These are phyloP conservation scores for Bos taurus DNA, from an alignment of 2,113 vertebrate genomes.

Conservation along the genomic window DNA sequence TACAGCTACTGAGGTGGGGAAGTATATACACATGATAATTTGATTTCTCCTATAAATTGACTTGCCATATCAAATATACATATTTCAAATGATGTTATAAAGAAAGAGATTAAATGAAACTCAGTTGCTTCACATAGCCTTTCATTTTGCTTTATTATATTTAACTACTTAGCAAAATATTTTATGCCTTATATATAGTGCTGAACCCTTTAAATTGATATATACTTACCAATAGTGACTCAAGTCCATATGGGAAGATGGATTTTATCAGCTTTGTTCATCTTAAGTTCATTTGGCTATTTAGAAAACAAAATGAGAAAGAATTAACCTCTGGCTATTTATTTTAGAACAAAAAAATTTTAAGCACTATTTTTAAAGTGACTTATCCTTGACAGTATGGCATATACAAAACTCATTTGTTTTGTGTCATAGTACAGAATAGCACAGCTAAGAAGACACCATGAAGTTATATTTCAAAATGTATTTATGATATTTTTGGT, in stretches of 20 bases:
- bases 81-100: conserved; percentile 60
- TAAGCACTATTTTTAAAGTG: background rate
- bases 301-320: conserved; percentile 43
- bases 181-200: conserved; percentile 64
- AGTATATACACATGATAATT: conserved; percentile 66
- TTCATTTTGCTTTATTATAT: conserved; percentile 65
- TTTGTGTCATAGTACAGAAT: background rate
- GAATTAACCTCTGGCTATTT: background rate
- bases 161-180: conserved; percentile 50
- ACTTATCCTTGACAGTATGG: background rate
- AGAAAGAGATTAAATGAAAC: conserved; percentile 66
- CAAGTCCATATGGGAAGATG: conserved; percentile 53
- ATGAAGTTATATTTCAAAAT: background rate
- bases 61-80: conserved; percentile 60
- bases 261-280: conserved; percentile 31
- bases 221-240: background rate
- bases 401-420: background rate
- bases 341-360: background rate
- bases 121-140: conserved; percentile 6
- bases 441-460: background rate
- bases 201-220: conserved; percentile 49
- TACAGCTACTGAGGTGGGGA: conserved; percentile 17
- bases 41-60: conserved; percentile 73
- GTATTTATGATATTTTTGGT: background rate
- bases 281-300: conserved; percentile 49